Base-by-base conservation (phyloP, 2,113 vertebrate species). In the Steatornis caripensis region DNA sequence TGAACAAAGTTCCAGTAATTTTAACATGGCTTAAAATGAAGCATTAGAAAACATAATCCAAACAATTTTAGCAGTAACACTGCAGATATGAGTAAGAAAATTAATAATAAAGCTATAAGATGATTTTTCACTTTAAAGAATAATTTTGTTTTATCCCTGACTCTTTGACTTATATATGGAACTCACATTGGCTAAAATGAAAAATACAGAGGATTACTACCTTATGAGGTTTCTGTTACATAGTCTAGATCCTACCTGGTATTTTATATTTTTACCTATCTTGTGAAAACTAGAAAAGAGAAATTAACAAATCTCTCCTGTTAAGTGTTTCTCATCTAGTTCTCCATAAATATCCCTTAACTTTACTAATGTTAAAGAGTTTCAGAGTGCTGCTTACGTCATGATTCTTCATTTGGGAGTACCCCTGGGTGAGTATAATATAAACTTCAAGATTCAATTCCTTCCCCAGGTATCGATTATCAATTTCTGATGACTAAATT, bases 31-130 rank as follows among this genome's bases (percentile, higher is more conserved):
- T 76, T 69, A 75, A 46, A 75, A 68, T 11, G 5, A 23, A 83
- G 29, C 7, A 29, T 32, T 74, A 53, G 10, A 16, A 75, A 58
- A 45, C 2, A 32, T n/a, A 14, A 2, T 0, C 3, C 3, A 30
- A 7, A 20, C 17, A 41, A 4, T 49, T 64, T 64, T 49, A 41
- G 1, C 24, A 41, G 21, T 75, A 74, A 32, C 4, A 27, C 22
- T 75, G 39, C 12, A 69, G 8, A 13, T 68, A 77, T 32, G 16
- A 36, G 20, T 69, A 70, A 46, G 22, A 82, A 81, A 65, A 72
- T 48, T 2, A 48, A 30, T 41, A 36, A 49, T 36, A n/a, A 30
- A 72, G 1, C 10, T 80, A 30, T 64, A 49, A 41, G 36, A 32
- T 45, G 11, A 39, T 51, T 30, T 17, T 57, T 74, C 17, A 32